Evolutionary conservation across 2,797 vertebrate genomes (phyloP), one percentile per base, ranked within the genome.

Genomic region (Rachycentron canadum): DNA sequence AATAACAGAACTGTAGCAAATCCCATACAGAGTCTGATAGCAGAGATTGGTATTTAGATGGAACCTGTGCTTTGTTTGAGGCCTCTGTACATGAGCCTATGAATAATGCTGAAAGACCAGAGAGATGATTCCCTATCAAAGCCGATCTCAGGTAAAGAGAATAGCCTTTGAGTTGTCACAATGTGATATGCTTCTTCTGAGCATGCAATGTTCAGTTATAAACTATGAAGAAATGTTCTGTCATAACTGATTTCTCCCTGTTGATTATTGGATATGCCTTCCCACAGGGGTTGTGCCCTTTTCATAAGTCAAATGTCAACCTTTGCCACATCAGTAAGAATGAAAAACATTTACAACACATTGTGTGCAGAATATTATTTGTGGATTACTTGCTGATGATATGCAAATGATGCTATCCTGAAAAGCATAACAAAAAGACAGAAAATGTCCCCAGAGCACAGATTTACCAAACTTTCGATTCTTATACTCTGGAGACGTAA

Each of bases 31-130:
- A 32, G 38, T 65, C 10, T 83, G 30, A 5, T 25, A 26, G 62
- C 61, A 63, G 17, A 55, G 61, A 64, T 52, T 2, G 5, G 66
- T 68, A 21, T 67, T 49, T 60, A 56, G 45, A 59, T n/a, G 47
- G 36, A n/a, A 73, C 86, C 43, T 61, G 41, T n/a, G 25, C 49
- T 55, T 55, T 67, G 58, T 82, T 88, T 74, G 66, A 89, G 79
- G 69, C 57, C 43, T 49, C 34, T 57, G 71, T 72, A 74, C 72
- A 69, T 57, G 41, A 85, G 47, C 11, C 64, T 43, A 84, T 90
- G 86, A 91, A 92, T 90, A 91, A 89, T 89, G 88, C 79, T 87
- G 38, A 90, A 90, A 86, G 73, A 38, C n/a, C 43, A 58, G 64
- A 67, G 68, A 79, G 75, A 62, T 87, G 58, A 79, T 87, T 59